Evolutionary conservation across 1,140 invertebrate genomes (phyloP).

Genomic region (Lerema accius): DNA sequence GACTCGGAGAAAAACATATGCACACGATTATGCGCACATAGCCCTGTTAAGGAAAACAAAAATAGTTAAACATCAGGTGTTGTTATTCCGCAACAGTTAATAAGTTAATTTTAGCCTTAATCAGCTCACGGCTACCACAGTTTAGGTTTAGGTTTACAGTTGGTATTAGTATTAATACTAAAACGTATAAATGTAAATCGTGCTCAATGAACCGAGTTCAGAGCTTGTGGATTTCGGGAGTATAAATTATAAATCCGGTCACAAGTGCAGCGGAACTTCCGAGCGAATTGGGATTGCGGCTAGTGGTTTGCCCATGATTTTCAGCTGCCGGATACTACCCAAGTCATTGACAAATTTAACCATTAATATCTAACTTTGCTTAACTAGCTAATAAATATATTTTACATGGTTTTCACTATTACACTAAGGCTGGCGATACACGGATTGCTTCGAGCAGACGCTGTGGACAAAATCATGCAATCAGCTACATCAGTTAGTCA

Average conservation of each 20-base stretch:
- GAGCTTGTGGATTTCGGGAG: constrained; percentile 15
- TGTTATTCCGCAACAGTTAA: too few relatives aligned
- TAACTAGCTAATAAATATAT: background rate
- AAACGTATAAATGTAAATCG: constrained; percentile 4
- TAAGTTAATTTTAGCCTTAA: too few relatives aligned
- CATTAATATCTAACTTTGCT: background rate
- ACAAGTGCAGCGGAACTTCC: constrained; percentile 21
- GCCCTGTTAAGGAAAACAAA: constrained; percentile 53
- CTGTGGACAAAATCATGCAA: too few relatives aligned
- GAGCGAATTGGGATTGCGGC: constrained; percentile 10
- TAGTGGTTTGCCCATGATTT: constrained; percentile 10
- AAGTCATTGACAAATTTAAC: constrained; percentile 14
- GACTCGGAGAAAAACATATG: constrained; percentile 85
- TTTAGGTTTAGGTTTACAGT: background rate
- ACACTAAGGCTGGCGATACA: too few relatives aligned
- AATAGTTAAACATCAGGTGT: too few relatives aligned
- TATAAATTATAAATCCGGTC: constrained; percentile 29
- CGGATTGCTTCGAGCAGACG: too few relatives aligned
- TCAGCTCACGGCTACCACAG: background rate
- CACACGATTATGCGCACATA: constrained; percentile 83
- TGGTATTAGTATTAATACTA: background rate
- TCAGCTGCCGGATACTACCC: background rate
- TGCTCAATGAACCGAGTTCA: constrained; percentile 6
- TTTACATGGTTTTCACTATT: too few relatives aligned
- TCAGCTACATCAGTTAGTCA: too few relatives aligned